A percentile compares a stretch with the other conserved stretches of the same genome.
These are phyloP conservation scores for Actinernus sp. DNA, from an alignment of 92 coral and sea anemone genomes.

Conservation along the genomic window DNA sequence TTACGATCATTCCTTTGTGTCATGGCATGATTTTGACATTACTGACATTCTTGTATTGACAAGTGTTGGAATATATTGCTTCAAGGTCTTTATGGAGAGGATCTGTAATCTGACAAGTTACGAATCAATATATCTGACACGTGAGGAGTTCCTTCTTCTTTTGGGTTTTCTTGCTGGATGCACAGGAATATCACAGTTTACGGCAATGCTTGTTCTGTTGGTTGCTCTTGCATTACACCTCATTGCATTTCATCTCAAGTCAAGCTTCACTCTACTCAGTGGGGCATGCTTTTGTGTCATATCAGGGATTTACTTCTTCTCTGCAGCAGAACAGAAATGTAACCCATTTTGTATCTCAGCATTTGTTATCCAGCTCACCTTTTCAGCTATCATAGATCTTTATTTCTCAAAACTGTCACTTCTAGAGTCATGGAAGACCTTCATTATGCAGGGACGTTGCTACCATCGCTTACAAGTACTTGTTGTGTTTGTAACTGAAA, in stretches of 20 bases:
- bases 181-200: slow-evolving; percentile 78
- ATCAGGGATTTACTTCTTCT: slow-evolving; percentile 86
- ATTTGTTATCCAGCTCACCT: slow-evolving; percentile 79
- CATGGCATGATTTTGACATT: slow-evolving; percentile 84
- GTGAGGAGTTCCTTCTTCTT: slow-evolving; percentile 80
- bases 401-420: slow-evolving; percentile 90
- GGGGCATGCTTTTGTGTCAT: slow-evolving; percentile 69
- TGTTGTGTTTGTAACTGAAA: slow-evolving; percentile 49
- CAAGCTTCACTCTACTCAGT: slow-evolving; percentile 82
- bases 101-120: slow-evolving; percentile 62
- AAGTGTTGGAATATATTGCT: slow-evolving; percentile 74
- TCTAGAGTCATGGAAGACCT: slow-evolving; percentile 88
- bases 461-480: slow-evolving; percentile 73
- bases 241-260: slow-evolving; percentile 89
- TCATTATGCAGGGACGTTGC: slow-evolving; percentile 78
- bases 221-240: slow-evolving; percentile 79
- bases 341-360: slow-evolving; percentile 91
- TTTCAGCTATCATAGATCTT: slow-evolving; percentile 83
- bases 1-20: slow-evolving; percentile 85
- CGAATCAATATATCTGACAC: slow-evolving; percentile 69
- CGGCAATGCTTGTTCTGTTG: slow-evolving; percentile 64
- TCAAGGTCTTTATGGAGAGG: slow-evolving; percentile 66
- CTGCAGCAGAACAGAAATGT: slow-evolving; percentile 85
- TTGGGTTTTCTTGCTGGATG: slow-evolving; percentile 88
- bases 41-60: slow-evolving; percentile 89